Percentiles rank a stretch among this genome's conserved stretches.
Evolutionary conservation across 2,797 vertebrate species (phyloP).

Genomic region (Ptychobarbus kaznakovi): DNA sequence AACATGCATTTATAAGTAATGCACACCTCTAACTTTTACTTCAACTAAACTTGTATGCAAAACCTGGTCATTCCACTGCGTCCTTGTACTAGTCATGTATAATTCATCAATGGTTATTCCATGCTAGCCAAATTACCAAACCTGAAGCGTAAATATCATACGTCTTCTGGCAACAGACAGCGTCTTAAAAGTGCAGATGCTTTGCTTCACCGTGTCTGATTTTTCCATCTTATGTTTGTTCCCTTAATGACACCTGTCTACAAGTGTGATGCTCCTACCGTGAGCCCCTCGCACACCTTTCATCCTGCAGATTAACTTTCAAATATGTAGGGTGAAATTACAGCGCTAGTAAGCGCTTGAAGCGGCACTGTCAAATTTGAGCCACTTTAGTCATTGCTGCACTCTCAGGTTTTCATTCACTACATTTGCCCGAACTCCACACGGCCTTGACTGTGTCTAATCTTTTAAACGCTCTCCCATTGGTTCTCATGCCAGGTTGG

Average conservation of each 20-base stretch:
- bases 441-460: constrained; percentile 19
- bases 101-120: constrained; percentile 26
- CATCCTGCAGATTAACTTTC: constrained; percentile 41
- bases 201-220: not conserved
- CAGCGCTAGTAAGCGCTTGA: constrained; percentile 4
- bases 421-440: not conserved
- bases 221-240: constrained; percentile 15
- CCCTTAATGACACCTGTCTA: constrained; percentile 5
- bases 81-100: constrained; percentile 20
- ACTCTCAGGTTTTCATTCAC: constrained; percentile 32
- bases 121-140: constrained; percentile 21
- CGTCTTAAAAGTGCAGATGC: not conserved
- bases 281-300: constrained; percentile 2
- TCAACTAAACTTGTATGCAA: constrained; percentile 8
- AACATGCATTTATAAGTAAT: not conserved
- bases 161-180: not conserved
- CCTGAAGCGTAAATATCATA: not conserved
- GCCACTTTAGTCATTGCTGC: constrained; percentile 42
- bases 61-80: not conserved
- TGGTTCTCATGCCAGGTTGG: not conserved
- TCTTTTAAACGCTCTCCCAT: constrained; percentile 41
- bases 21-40: not conserved
- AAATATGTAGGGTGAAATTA: constrained; percentile 22
- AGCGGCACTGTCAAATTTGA: constrained; percentile 4
- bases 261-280: constrained; percentile 2